phyloP scores from a whole-genome alignment of 2,113 vertebrate species.

The Clarias gariepinus region DNA sequence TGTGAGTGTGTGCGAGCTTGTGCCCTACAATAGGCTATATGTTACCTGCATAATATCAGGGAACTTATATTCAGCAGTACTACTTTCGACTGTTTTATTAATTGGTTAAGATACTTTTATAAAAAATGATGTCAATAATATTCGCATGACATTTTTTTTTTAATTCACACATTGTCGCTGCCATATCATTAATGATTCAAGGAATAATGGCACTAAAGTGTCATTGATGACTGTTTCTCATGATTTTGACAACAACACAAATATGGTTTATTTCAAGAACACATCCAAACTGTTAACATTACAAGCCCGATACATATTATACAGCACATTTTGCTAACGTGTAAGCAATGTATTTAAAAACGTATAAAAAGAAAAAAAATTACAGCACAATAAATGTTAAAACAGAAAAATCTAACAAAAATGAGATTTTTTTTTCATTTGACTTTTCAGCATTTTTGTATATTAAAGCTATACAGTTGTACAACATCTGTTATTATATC shows the following conservation, averaged over 20 bases:
- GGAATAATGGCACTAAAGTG: neutral
- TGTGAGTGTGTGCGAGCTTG: too few relatives aligned
- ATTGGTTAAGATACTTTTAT: neutral
- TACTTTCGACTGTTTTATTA: neutral
- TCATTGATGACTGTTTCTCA: neutral
- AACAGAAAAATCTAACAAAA: constrained; percentile 45
- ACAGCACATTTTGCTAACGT: constrained; percentile 10
- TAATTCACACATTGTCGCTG: neutral
- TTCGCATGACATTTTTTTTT: neutral
- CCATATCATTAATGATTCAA: neutral
- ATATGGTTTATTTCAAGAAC: constrained; percentile 35
- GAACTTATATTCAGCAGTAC: neutral
- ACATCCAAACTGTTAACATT: constrained; percentile 47
- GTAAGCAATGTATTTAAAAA: neutral
- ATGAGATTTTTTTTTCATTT: constrained; percentile 11
- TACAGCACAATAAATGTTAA: neutral
- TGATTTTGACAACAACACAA: constrained; percentile 15
- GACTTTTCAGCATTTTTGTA: neutral
- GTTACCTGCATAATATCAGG: neutral
- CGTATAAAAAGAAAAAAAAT: neutral
- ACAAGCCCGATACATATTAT: constrained; percentile 39
- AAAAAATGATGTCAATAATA: neutral
- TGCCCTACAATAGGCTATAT: too few relatives aligned
- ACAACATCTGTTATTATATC: neutral
- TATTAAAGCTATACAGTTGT: neutral